Conservation (phyloP, 2,113 vertebrate species). For the Catharus minimus region DNA sequence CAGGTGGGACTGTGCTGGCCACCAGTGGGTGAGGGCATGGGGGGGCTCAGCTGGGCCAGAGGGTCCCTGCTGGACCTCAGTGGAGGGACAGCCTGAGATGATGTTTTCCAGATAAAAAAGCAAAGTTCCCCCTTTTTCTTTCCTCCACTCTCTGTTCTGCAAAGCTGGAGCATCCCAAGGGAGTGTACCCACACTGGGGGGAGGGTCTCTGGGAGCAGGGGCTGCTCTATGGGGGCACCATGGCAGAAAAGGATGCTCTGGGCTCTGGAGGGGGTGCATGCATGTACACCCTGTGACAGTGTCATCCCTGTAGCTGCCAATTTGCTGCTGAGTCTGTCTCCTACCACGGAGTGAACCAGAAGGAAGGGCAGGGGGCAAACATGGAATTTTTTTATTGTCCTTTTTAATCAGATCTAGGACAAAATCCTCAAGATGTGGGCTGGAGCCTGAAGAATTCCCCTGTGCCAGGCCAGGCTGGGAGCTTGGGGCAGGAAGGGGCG, state of each 20-base stretch:
- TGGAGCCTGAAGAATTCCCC: neutral
- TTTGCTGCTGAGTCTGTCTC: neutral
- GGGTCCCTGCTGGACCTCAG: neutral
- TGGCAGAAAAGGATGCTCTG: neutral
- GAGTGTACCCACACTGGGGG: fast-evolving
- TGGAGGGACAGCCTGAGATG: no score
- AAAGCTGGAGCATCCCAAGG: fast-evolving
- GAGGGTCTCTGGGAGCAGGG: neutral
- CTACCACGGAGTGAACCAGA: fast-evolving
- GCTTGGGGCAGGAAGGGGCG: neutral
- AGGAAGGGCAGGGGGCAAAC: neutral
- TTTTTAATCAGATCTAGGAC: neutral
- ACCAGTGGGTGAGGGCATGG: fast-evolving
- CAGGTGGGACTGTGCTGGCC: neutral
- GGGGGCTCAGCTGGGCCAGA: neutral
- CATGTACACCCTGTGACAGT: fast-evolving
- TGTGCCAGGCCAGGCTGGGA: neutral
- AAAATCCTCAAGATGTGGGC: neutral
- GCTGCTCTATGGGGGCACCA: neutral
- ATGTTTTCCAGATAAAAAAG: neutral
- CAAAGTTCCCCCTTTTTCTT: neutral
- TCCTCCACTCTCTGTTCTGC: fast-evolving
- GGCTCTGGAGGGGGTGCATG: neutral
- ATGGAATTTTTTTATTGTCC: fast-evolving
- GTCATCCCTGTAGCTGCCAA: neutral